Conservation (phyloP, 2,797 vertebrate genomes). For the Astyanax mexicanus region DNA sequence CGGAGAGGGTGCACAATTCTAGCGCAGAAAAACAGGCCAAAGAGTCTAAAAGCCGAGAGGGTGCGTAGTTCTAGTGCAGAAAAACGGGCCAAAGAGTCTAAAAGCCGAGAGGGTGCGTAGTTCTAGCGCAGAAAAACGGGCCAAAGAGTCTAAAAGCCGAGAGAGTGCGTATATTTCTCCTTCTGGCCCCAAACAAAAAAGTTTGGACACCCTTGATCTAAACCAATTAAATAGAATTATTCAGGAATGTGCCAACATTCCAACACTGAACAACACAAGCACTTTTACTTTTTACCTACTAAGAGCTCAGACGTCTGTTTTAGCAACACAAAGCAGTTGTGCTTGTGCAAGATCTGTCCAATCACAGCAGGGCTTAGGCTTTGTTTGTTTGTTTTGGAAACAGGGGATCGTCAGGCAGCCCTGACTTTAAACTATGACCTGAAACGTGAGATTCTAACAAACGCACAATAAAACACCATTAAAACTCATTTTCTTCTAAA, state of each 20-base stretch:
- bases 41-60: too few species aligned
- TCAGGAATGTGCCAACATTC: neutral
- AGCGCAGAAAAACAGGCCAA: too few species aligned
- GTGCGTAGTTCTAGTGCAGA: too few species aligned
- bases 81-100: too few species aligned
- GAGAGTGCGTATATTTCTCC: too few species aligned
- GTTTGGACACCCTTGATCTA: too few species aligned
- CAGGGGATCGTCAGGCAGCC: neutral
- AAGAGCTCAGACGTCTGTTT: neutral
- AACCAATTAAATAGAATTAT: neutral
- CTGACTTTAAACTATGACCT: neutral
- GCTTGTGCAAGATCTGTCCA: neutral
- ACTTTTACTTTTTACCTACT: neutral
- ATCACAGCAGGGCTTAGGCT: neutral
- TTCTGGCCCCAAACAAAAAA: too few species aligned
- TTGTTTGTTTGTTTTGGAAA: constrained; percentile 9
- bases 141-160: too few species aligned
- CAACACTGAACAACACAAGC: neutral
- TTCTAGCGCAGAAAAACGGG: too few species aligned
- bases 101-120: too few species aligned
- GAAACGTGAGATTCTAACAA: neutral
- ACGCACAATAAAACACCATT: neutral
- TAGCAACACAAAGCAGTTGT: neutral
- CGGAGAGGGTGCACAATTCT: too few species aligned
- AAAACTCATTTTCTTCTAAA: neutral